Evolutionary conservation across 2,113 vertebrate species (phyloP).

Genomic region (Hypanus sabinus): DNA sequence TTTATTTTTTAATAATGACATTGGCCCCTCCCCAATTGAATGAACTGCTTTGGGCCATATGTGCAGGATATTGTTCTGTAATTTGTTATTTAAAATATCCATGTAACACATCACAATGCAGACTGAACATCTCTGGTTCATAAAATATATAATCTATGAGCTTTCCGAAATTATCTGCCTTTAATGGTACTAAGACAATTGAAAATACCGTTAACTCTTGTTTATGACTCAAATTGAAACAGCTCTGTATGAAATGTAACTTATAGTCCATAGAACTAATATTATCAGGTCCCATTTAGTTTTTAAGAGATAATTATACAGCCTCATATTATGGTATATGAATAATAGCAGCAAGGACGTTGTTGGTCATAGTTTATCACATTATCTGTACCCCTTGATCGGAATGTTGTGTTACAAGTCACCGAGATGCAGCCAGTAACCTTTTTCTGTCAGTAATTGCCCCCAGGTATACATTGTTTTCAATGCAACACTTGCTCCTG

Average conservation of each 20-base stretch:
- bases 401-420: not conserved
- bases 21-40: not conserved
- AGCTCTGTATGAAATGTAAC: not conserved
- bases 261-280: not conserved
- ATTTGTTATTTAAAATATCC: not conserved
- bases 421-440: not conserved
- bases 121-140: not conserved
- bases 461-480: not conserved
- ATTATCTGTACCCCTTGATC: constrained; percentile 5
- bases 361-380: not conserved
- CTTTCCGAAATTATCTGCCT: not conserved
- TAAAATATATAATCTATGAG: not conserved
- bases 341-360: not conserved
- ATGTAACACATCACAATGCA: not conserved
- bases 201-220: not conserved
- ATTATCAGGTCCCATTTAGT: not conserved
- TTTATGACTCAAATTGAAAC: not conserved
- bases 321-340: not conserved
- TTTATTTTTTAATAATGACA: not conserved
- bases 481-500: not conserved
- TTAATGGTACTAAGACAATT: not conserved
- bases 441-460: not conserved
- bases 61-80: not conserved
- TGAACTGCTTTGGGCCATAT: not conserved
- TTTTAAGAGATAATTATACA: not conserved